Conservation (phyloP, 2,888 invertebrate genomes). For the Rhopalosiphum nymphaeae region DNA sequence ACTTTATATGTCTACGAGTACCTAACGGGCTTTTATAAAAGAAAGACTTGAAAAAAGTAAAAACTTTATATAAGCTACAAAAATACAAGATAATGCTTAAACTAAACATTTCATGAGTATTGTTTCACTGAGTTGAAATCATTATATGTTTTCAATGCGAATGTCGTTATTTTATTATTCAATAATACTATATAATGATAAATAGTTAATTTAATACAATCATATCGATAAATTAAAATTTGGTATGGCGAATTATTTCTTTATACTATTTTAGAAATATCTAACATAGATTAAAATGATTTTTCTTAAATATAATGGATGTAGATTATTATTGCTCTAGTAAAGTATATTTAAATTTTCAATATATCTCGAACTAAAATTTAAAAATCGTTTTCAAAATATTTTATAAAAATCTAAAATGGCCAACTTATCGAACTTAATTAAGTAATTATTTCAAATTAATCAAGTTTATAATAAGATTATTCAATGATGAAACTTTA, state of each 20-base stretch:
- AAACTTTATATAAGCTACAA: not conserved
- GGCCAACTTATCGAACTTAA: not conserved
- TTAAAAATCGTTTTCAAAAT: not conserved
- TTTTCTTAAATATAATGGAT: not conserved
- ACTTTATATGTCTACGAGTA: conserved; percentile 51
- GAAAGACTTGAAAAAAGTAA: conserved; percentile 24
- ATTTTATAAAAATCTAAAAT: not conserved
- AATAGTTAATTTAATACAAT: not conserved
- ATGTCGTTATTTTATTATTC: not conserved
- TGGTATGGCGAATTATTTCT: not conserved
- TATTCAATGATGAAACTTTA: not conserved
- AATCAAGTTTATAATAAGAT: not conserved
- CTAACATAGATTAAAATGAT: not conserved
- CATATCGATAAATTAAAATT: not conserved
- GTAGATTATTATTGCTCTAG: not conserved
- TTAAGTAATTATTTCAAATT: not conserved
- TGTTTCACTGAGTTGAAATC: not conserved
- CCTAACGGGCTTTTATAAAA: conserved; percentile 36
- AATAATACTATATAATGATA: not conserved
- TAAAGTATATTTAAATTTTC: not conserved
- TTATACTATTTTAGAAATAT: not conserved
- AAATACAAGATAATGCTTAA: conserved; percentile 20
- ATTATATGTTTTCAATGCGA: not conserved
- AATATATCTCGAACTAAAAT: not conserved
- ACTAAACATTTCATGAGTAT: not conserved